Percentiles rank a stretch among this genome's conserved stretches.
Evolutionary conservation across 2,113 vertebrate species (phyloP).

Genomic region (Chrysemys picta): DNA sequence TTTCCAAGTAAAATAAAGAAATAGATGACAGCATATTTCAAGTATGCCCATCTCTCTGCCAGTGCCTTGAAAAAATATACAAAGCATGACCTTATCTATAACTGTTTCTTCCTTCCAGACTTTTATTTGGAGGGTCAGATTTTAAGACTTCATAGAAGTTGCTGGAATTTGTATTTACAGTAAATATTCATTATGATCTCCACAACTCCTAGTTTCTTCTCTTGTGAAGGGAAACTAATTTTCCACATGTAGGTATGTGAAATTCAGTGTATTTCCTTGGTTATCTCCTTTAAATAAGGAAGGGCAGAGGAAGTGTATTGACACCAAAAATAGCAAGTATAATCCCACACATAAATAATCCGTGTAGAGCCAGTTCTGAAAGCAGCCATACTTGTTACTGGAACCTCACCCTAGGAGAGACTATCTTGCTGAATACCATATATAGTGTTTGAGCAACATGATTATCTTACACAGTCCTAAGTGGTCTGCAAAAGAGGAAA

Average conservation of each 20-base stretch:
- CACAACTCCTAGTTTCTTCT: background rate
- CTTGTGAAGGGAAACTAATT: accelerated
- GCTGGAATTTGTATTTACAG: background rate
- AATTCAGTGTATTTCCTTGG: background rate
- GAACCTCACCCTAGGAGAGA: background rate
- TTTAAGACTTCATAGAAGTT: accelerated
- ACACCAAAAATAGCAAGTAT: accelerated
- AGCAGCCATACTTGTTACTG: background rate
- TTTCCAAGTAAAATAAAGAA: background rate
- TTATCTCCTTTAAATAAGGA: background rate
- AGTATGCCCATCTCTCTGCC: accelerated
- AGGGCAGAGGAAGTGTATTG: accelerated
- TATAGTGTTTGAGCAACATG: background rate
- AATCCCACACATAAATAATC: accelerated
- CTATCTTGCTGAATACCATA: accelerated
- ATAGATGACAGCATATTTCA: accelerated
- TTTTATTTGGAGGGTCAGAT: background rate
- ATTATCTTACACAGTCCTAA: accelerated
- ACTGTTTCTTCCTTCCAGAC: background rate
- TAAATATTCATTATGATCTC: background rate
- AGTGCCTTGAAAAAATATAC: background rate
- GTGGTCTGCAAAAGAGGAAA: accelerated
- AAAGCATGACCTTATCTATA: background rate
- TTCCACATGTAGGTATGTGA: accelerated
- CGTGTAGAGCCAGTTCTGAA: accelerated